phyloP scores from a whole-genome alignment of 2,888 invertebrate genomes.

The Ypsolopha sequella region DNA sequence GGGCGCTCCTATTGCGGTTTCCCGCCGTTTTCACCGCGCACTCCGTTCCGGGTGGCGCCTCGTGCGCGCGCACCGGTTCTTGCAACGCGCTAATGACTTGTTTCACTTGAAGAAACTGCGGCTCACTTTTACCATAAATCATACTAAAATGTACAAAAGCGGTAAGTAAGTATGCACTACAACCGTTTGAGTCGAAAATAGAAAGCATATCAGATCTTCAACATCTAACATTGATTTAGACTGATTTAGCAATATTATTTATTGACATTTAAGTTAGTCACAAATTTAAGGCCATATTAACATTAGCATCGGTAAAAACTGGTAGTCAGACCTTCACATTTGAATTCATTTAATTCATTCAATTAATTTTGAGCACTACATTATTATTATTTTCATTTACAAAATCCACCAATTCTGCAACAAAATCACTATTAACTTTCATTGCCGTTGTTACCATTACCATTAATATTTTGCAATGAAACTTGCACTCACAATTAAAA shows the following conservation, averaged over 20 bases:
- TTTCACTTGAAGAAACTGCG: conserved; percentile 29
- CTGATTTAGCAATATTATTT: too few species aligned
- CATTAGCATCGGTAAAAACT: too few species aligned
- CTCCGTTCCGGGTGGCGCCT: conserved; percentile 66
- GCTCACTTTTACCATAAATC: conserved; percentile 27
- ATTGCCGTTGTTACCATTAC: too few species aligned
- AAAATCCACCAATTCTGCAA: background rate
- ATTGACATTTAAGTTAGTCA: too few species aligned
- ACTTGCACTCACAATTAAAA: background rate
- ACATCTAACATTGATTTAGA: too few species aligned
- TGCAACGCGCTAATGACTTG: conserved; percentile 38
- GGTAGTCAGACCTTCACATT: too few species aligned
- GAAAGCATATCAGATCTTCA: too few species aligned
- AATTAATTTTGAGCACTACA: background rate
- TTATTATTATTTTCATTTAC: background rate
- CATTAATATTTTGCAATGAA: too few species aligned
- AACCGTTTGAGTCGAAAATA: too few species aligned
- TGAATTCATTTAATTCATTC: background rate
- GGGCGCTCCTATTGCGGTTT: conserved; percentile 59
- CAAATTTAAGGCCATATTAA: too few species aligned
- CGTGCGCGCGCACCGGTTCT: conserved; percentile 44
- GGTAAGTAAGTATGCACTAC: background rate
- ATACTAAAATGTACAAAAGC: background rate
- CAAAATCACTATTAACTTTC: too few species aligned
- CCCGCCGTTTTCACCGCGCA: conserved; percentile 63